Evolutionary conservation across 1,140 invertebrate genomes (phyloP).

Genomic region (Drosophila equinoxialis): DNA sequence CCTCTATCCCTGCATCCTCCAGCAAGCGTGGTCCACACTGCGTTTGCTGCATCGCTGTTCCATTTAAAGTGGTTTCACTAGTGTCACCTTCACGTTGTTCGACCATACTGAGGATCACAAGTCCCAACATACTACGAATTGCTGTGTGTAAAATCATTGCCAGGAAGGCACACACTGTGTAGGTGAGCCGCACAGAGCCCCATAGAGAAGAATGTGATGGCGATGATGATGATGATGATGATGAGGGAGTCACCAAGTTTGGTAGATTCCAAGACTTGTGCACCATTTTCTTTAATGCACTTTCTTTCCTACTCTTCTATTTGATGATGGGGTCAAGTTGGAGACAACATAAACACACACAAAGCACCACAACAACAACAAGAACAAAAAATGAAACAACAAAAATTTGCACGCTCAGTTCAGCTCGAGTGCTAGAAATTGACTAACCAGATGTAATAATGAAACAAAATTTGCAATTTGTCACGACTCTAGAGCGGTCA

Average conservation of each 20-base stretch:
- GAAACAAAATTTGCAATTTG: slow-evolving; percentile 57
- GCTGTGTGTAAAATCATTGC: slow-evolving; percentile 55
- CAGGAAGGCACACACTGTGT: slow-evolving; percentile 70
- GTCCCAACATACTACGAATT: slow-evolving; percentile 68
- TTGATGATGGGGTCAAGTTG: not conserved
- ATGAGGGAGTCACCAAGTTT: slow-evolving; percentile 3
- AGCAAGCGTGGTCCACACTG: slow-evolving; percentile 8
- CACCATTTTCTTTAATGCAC: slow-evolving; percentile 30
- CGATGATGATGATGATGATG: too few species aligned
- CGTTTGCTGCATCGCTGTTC: slow-evolving; percentile 8
- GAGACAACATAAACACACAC: slow-evolving; percentile 2
- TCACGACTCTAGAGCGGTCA: slow-evolving; percentile 48
- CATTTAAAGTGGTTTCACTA: not conserved
- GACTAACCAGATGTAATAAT: slow-evolving; percentile 31
- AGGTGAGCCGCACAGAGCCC: slow-evolving; percentile 66
- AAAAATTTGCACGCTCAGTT: slow-evolving; percentile 23
- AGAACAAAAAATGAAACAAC: slow-evolving; percentile 13
- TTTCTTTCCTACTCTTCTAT: not conserved
- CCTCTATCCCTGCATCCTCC: not conserved
- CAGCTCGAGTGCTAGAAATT: slow-evolving; percentile 28
- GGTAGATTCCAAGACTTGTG: slow-evolving; percentile 65
- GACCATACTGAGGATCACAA: slow-evolving; percentile 74
- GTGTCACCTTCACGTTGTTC: slow-evolving; percentile 38
- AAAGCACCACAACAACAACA: too few species aligned
- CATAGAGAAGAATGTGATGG: slow-evolving; percentile 26